Evolutionary conservation across 64 coral and sea anemone genomes (phyloP).

Genomic region (Pocillopora damicornis): DNA sequence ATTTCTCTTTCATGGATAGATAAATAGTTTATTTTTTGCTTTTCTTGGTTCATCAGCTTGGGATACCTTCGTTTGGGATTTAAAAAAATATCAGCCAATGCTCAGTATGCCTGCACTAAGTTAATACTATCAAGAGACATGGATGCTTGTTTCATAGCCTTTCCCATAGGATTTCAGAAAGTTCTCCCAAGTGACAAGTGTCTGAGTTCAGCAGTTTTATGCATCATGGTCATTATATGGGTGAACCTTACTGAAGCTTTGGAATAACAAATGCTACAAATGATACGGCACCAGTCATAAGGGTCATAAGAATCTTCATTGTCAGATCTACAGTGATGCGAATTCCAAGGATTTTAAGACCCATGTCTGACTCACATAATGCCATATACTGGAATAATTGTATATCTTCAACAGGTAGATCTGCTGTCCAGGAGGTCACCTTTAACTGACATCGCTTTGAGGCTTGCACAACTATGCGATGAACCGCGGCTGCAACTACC

Average conservation of each 20-base stretch:
- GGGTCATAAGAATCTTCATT: conserved; percentile 60
- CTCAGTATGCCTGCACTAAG: too few species aligned
- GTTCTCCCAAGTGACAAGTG: too few species aligned
- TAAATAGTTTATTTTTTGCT: too few species aligned
- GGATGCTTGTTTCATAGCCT: too few species aligned
- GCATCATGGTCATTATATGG: too few species aligned
- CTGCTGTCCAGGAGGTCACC: conserved; percentile 11
- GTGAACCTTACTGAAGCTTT: neutral
- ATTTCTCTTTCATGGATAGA: too few species aligned
- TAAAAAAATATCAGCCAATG: too few species aligned
- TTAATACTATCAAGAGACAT: too few species aligned
- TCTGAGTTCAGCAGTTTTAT: too few species aligned
- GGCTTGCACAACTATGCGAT: conserved; percentile 62
- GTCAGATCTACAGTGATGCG: conserved; percentile 70
- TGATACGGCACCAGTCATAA: conserved; percentile 44
- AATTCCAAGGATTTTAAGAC: conserved; percentile 74
- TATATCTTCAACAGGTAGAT: conserved; percentile 51
- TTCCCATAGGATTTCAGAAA: too few species aligned
- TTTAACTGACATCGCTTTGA: conserved; percentile 40
- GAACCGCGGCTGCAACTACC: conserved; percentile 47
- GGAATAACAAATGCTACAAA: conserved; percentile 73
- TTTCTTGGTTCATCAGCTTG: too few species aligned
- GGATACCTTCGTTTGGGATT: too few species aligned
- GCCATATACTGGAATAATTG: conserved; percentile 53
- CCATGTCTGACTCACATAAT: conserved; percentile 58